Base-by-base conservation (phyloP, 2,888 invertebrate species). In the Eremobia ochroleuca region DNA sequence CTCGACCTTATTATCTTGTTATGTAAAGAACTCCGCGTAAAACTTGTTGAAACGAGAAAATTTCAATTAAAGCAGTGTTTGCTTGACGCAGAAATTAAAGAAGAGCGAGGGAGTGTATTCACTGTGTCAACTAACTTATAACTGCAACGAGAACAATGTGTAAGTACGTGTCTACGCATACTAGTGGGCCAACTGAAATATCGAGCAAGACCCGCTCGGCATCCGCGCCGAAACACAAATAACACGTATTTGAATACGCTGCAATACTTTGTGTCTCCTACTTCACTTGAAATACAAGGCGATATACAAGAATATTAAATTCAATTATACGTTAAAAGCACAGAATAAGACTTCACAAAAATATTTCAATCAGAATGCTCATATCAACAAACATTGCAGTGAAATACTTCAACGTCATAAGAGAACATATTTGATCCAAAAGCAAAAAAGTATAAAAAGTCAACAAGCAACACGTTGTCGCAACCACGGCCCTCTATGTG, bases 131-230 rank as follows among this genome's bases (percentile, higher is more conserved):
- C 77, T 79, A 64, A 79, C 76, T 87, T 81, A 86, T 79, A 85
- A 87, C 80, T 85, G 86, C 86, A 88, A 64, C 77, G 80, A 76
- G 74, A 82, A 83, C 81, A 85, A 73, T 88, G 73, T 85, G 81
- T 73, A 79, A 80, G 80, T 74, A 85, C 87, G 88, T 87, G 87
- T 81, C 86, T 83, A 78, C 78, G 87, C 88, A 88, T 88, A 87
- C 80, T 74, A 70, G 82, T 81, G 72, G 37, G 65, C 37, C 46
- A 68, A 64, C 75, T 79, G 79, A 85, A 87, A 87, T 87, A 87
- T 87, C 78, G 77, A 77, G 77, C 65, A 71, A 67, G 43, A 66
- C 62, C 46, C 70, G 75, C 66, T 65, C 67, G 52, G 65, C 55
- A 28, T 13, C 9, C 13, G 72, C 79, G 37, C 59, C 68, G 13